Evolutionary conservation across 2,797 vertebrate genomes (phyloP).

Genomic region (Neomorphus geoffroyi): DNA sequence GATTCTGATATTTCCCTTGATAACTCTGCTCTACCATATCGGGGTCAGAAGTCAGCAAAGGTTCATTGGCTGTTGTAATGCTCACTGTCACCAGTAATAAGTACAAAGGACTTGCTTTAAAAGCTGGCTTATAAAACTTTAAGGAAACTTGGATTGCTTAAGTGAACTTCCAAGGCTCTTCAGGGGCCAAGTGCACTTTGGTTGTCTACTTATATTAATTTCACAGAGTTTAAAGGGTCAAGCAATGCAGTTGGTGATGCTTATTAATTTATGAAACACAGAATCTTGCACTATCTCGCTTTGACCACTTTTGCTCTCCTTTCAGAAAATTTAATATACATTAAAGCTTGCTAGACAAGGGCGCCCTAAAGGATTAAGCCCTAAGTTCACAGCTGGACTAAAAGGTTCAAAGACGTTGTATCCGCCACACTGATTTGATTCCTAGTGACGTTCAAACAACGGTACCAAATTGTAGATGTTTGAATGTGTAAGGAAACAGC

Average conservation of each 20-base stretch:
- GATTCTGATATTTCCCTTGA: slow-evolving; percentile 84
- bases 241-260: slow-evolving; percentile 90
- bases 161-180: slow-evolving; percentile 88
- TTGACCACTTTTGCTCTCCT: slow-evolving; percentile 76
- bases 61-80: slow-evolving; percentile 84
- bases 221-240: slow-evolving; percentile 96
- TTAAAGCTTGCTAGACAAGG: slow-evolving; percentile 71
- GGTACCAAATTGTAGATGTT: slow-evolving; percentile 30
- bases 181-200: slow-evolving; percentile 81
- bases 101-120: slow-evolving; percentile 87
- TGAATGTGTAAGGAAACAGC: slow-evolving; percentile 63
- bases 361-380: slow-evolving; percentile 71
- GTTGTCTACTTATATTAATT: slow-evolving; percentile 99
- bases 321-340: slow-evolving; percentile 74
- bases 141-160: slow-evolving; percentile 91
- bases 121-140: slow-evolving; percentile 95
- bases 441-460: slow-evolving; percentile 52
- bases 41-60: slow-evolving; percentile 84
- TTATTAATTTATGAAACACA: slow-evolving; percentile 93
- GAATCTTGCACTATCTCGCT: slow-evolving; percentile 81
- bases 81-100: slow-evolving; percentile 87
- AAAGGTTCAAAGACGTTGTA: slow-evolving; percentile 50
- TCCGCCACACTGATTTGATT: slow-evolving; percentile 50
- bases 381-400: slow-evolving; percentile 68
- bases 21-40: slow-evolving; percentile 76